Percentiles rank a stretch among this genome's conserved stretches.
Evolutionary conservation across 2,797 vertebrate species (phyloP).

Genomic region (Galagoides demidoff): DNA sequence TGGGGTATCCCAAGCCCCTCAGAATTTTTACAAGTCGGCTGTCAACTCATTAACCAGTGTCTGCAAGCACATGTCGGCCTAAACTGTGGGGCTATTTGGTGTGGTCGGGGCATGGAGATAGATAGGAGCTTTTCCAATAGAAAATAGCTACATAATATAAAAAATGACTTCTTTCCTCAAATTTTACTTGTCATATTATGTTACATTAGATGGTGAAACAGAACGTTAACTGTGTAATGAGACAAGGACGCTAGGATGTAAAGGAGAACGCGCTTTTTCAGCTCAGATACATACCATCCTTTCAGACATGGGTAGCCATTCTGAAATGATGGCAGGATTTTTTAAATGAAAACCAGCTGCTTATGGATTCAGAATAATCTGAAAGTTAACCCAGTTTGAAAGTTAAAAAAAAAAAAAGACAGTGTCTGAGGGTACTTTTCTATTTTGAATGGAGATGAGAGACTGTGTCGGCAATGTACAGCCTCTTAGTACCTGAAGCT

Average conservation of each 20-base stretch:
- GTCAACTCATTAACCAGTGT: slow-evolving; percentile 56
- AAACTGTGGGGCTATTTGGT: slow-evolving; percentile 47
- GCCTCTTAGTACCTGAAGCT: background rate
- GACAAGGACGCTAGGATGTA: slow-evolving; percentile 84
- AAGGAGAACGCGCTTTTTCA: slow-evolving; percentile 80
- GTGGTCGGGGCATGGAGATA: slow-evolving; percentile 15
- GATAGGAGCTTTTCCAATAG: slow-evolving; percentile 64
- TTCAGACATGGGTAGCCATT: slow-evolving; percentile 79
- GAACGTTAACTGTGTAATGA: slow-evolving; percentile 87
- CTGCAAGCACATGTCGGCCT: slow-evolving; percentile 64
- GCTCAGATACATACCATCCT: slow-evolving; percentile 74
- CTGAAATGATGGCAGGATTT: slow-evolving; percentile 74
- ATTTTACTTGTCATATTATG: slow-evolving; percentile 83
- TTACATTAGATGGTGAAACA: slow-evolving; percentile 86
- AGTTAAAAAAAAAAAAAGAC: slow-evolving; percentile 30
- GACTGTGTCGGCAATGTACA: background rate
- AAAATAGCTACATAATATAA: slow-evolving; percentile 76
- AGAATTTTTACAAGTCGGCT: slow-evolving; percentile 66
- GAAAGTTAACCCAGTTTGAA: slow-evolving; percentile 68
- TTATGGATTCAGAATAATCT: slow-evolving; percentile 74
- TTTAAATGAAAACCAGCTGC: slow-evolving; percentile 76
- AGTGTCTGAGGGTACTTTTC: background rate
- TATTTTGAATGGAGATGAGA: background rate
- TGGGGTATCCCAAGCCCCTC: slow-evolving; percentile 70
- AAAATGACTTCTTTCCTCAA: slow-evolving; percentile 80